phyloP scores from a whole-genome alignment of 1,140 invertebrate species.

The Phymorhynchus buccinoides region DNA sequence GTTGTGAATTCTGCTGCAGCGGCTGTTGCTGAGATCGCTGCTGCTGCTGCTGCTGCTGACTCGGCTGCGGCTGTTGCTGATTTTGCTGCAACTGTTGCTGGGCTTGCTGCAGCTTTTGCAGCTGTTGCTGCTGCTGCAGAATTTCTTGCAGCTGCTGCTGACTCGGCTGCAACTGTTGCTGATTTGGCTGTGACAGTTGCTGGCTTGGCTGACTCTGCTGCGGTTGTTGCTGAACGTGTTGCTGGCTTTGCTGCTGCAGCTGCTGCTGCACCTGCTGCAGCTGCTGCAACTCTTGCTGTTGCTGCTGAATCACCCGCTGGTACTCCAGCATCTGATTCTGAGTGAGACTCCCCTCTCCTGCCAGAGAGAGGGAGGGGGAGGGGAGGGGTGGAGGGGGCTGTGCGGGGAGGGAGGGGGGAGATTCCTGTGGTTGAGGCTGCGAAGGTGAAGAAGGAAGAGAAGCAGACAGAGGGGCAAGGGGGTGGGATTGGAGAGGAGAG shows the following conservation, averaged over 20 bases:
- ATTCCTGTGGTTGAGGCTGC: not conserved
- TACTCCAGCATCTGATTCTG: not conserved
- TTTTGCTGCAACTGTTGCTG: too few relatives aligned
- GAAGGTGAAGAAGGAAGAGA: too few relatives aligned
- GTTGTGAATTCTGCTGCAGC: too few relatives aligned
- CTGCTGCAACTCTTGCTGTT: not conserved
- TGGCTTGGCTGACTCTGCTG: not conserved
- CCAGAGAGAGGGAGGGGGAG: not conserved
- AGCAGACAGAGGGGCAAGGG: not conserved
- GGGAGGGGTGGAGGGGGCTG: not conserved
- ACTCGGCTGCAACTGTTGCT: too few relatives aligned
- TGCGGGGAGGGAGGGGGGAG: too few relatives aligned
- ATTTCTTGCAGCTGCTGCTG: not conserved
- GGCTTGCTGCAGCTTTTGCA: too few relatives aligned
- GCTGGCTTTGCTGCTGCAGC: not conserved
- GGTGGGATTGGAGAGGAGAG: not conserved
- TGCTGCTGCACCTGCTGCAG: not conserved
- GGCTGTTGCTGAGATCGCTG: too few relatives aligned
- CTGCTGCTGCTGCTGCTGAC: too few relatives aligned
- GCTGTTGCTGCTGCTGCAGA: too few relatives aligned
- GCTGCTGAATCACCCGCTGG: slow-evolving; percentile 1
- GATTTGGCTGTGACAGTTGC: too few relatives aligned
- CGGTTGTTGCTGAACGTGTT: not conserved
- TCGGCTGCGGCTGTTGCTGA: too few relatives aligned
- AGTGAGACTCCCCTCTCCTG: not conserved